Conservation (phyloP, 2,113 vertebrate species). For the Brachionichthys hirsutus region DNA sequence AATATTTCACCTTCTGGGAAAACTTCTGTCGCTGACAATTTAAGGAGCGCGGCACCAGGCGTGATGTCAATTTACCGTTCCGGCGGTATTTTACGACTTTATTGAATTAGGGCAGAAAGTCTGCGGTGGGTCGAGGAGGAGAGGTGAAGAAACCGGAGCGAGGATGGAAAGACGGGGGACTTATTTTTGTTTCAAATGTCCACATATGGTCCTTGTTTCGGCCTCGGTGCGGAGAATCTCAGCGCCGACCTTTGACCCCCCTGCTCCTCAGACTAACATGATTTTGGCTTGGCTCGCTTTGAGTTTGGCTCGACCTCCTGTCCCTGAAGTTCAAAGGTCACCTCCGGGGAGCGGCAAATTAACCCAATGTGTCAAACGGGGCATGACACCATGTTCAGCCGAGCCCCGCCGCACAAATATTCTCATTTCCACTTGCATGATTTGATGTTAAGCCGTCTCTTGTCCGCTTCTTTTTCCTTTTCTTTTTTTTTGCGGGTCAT, state of each 20-base stretch:
- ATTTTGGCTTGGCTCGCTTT: conserved; percentile 77
- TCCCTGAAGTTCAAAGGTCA: conserved; percentile 76
- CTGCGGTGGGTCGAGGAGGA: conserved; percentile 65
- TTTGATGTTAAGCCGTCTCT: conserved; percentile 39
- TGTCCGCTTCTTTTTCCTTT: conserved; percentile 16
- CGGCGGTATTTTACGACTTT: conserved; percentile 69
- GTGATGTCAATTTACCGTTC: conserved; percentile 72
- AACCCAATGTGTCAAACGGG: conserved; percentile 83
- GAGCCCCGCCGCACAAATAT: conserved; percentile 54
- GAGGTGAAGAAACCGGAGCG: not conserved
- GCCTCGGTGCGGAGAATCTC: conserved; percentile 72
- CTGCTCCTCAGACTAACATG: conserved; percentile 78
- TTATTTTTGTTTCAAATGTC: conserved; percentile 78
- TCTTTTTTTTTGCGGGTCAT: conserved; percentile 30
- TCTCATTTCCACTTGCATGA: conserved; percentile 48
- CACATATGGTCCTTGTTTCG: conserved; percentile 82
- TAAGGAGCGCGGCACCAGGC: conserved; percentile 62
- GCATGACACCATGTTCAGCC: conserved; percentile 79
- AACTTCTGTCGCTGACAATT: conserved; percentile 80
- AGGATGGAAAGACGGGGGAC: conserved; percentile 62
- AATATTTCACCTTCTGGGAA: conserved; percentile 77
- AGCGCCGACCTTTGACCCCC: conserved; percentile 74
- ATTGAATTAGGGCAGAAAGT: conserved; percentile 73
- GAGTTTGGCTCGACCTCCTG: conserved; percentile 69
- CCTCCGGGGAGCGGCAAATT: conserved; percentile 80